These are phyloP conservation scores for Lethocerus indicus DNA, from an alignment of 1,140 invertebrate species.

Conservation along the genomic window DNA sequence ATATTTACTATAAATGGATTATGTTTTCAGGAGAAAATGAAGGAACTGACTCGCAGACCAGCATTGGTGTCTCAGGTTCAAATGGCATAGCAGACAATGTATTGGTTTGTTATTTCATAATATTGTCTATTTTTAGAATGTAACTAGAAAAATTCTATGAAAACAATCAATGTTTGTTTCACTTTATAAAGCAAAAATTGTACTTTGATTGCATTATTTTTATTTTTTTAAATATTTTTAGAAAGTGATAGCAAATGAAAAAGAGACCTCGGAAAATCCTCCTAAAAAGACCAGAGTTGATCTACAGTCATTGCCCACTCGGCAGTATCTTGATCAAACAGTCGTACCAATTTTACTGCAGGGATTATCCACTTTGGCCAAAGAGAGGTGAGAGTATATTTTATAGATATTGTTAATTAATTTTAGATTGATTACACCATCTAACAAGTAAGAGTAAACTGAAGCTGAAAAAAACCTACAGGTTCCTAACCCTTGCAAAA, in stretches of 20 bases:
- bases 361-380: slow-evolving; percentile 78
- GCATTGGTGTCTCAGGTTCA: slow-evolving; percentile 6
- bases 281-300: slow-evolving; percentile 69
- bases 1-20: too few relatives aligned
- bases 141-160: not conserved
- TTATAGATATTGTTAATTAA: not conserved
- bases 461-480: too few relatives aligned
- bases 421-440: too few relatives aligned
- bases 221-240: too few relatives aligned
- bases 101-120: slow-evolving; percentile 8
- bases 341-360: slow-evolving; percentile 91
- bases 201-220: not conserved
- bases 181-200: not conserved
- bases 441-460: too few relatives aligned
- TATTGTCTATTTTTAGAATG: not conserved
- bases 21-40: too few relatives aligned
- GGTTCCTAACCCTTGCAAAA: too few relatives aligned
- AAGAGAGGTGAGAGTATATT: slow-evolving; percentile 47
- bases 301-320: slow-evolving; percentile 77
- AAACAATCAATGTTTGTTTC: not conserved
- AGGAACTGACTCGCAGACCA: not conserved
- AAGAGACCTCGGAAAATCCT: slow-evolving; percentile 9
- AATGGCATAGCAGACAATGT: slow-evolving; percentile 11
- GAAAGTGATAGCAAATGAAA: slow-evolving; percentile 15
- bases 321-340: slow-evolving; percentile 94